Base-by-base conservation (phyloP, 2,113 vertebrate genomes). In the Chaenocephalus aceratus region DNA sequence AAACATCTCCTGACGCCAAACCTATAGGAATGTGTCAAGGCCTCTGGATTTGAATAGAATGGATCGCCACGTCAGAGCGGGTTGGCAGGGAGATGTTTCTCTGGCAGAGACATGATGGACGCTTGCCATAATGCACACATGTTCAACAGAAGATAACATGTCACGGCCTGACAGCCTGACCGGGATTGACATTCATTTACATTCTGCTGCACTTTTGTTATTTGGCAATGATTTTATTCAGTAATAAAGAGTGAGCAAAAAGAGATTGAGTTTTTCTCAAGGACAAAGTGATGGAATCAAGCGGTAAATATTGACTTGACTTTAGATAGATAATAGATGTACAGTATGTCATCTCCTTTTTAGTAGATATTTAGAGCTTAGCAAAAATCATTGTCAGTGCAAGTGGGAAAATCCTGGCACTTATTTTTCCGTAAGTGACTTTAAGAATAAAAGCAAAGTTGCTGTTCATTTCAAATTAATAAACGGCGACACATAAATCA, bases 91-190 rank as follows among this genome's bases (percentile, higher is more conserved):
- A 54, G 80, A 84, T 34, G 67, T 62, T 63, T 63, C 52, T 77
- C 74, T 89, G 87, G 84, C 86, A 87, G 77, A 52, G 76, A 61
- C 61, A 5, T 9, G 79, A 82, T 82, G 86, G 75, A 86, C 18
- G 11, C 26, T 41, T 5, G 86, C 86, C 87, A 88, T 36, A 60
- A 70, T 8, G 57, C 78, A 78, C 84, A 85, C 87, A 77, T 77
- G 86, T 78, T 87, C 9, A 53, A 26, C 82, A 79, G 86, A 87
- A 77, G 76, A 70, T 60, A 46, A 70, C 84, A 83, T 88, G 89
- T 91, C 86, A 86, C 89, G 75, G 81, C 83, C 81, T 85, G 82
- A 57, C 30, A 44, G 65, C 16, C 34, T 6, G 9, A 78, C 12
- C 16, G 51, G 4, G 6, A 23, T 9, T 51, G 6, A 13, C 44